phyloP scores from a whole-genome alignment of 2,888 invertebrate genomes.

The Falcaria lacertinaria region DNA sequence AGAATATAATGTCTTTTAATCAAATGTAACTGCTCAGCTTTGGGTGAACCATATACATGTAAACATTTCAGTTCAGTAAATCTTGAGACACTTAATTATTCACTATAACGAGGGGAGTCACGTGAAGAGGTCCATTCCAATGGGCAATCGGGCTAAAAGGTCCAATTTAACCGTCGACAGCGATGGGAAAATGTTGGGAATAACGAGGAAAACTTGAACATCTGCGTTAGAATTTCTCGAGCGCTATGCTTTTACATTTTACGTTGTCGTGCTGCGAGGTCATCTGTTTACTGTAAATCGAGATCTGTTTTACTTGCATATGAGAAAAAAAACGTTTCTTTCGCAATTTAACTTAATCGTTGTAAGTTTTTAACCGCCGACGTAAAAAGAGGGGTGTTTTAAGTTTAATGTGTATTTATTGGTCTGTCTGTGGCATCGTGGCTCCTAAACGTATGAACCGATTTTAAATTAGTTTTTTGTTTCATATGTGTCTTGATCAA shows the following conservation, averaged over 20 bases:
- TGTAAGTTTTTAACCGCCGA: too few relatives aligned
- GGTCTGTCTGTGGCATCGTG: too few relatives aligned
- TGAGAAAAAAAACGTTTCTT: too few relatives aligned
- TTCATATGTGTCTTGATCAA: too few relatives aligned
- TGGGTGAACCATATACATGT: too few relatives aligned
- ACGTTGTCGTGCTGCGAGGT: neutral
- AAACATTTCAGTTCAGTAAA: neutral
- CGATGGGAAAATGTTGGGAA: conserved; percentile 1
- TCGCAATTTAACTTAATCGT: too few relatives aligned
- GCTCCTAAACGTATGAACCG: too few relatives aligned
- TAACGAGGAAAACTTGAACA: conserved; percentile 2
- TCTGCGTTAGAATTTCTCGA: neutral
- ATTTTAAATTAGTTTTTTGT: too few relatives aligned
- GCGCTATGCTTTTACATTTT: neutral
- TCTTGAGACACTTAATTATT: conserved; percentile 21
- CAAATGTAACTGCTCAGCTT: too few relatives aligned
- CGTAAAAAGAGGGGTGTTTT: too few relatives aligned
- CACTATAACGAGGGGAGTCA: conserved; percentile 19
- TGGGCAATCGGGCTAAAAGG: conserved; percentile 34
- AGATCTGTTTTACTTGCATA: neutral
- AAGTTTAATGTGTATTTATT: too few relatives aligned
- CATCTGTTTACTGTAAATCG: neutral
- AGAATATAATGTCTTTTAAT: too few relatives aligned
- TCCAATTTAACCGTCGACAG: conserved; percentile 11
- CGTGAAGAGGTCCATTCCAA: conserved; percentile 18